Base-by-base conservation (phyloP, 2,113 vertebrate species). In the Porphyrio hochstetteri region DNA sequence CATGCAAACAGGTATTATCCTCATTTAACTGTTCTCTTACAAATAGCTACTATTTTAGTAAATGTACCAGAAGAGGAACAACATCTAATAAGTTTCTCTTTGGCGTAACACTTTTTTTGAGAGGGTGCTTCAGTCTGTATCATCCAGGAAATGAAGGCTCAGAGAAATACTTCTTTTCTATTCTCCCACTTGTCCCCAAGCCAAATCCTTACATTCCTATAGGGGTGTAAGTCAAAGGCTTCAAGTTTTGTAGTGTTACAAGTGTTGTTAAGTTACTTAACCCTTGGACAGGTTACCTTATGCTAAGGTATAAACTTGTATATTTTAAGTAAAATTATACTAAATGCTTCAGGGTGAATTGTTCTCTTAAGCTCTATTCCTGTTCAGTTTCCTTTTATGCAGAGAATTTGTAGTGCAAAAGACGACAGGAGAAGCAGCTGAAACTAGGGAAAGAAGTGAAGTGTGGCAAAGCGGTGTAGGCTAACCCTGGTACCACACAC, bases 1-100 rank as follows among this genome's bases (percentile, higher is more conserved):
- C 12, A 3, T 2, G 0, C 42, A 92, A 95, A 33, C 92, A 97
- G 97, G 98, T 98, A 94, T 40, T 80, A 61, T 81, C 33, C 70
- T 91, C 29, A 44, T 89, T 63, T 90, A 78, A 74, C 31, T 28
- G 28, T n/a, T 77, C 36, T 79, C 46, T 53, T 71, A 50, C 5
- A 36, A 52, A 29, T 21, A 76, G 29, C 33, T 63, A 12, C 19
- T 71, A 16, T 35, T 55, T 55, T 79, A 67, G 11, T 80, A 6
- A 27, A 79, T 87, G 28, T 42, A 33, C 18, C 8, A 44, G 63
- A 75, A 21, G 28, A 79, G 5, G 25, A 82, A 50, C 5, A 56
- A 18, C 50, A 24, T 60, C 40, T 50, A 19, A 17, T 33, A 5
- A 5, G 3, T 13, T 61, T 76, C 10, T 44, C 17, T 53, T 31